Evolutionary conservation across 1,140 invertebrate genomes (phyloP).

Genomic region (Rhagoletis pomonella): DNA sequence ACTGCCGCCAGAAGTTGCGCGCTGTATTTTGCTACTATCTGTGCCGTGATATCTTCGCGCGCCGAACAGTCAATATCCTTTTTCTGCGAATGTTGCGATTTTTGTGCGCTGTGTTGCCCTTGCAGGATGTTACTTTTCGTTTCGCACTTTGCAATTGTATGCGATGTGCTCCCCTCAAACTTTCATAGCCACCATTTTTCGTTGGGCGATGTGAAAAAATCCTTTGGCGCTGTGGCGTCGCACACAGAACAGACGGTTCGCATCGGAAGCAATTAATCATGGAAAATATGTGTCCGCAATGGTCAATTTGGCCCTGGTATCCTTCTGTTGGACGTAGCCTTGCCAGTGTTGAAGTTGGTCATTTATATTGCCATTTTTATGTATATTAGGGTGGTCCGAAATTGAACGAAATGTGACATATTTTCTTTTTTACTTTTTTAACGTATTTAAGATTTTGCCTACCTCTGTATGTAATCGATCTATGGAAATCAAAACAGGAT

Average conservation of each 20-base stretch:
- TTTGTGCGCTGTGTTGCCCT: not conserved
- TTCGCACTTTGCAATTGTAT: not conserved
- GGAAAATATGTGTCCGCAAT: constrained; percentile 46
- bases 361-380: no score
- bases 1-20: not conserved
- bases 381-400: no score
- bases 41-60: constrained; percentile 7
- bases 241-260: constrained; percentile 1
- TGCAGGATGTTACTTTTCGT: not conserved
- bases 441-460: no score
- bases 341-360: not conserved
- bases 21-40: not conserved
- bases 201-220: not conserved
- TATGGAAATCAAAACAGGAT: no score
- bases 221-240: constrained; percentile 13
- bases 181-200: not conserved
- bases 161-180: not conserved
- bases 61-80: constrained; percentile 24
- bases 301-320: constrained; percentile 30
- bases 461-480: no score
- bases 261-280: constrained; percentile 49
- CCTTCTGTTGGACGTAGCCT: constrained; percentile 28
- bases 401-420: no score
- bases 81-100: constrained; percentile 20
- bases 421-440: no score